A percentile compares a stretch with the other conserved stretches of the same genome.
phyloP scores from a whole-genome alignment of 2,113 vertebrate species.

The Cavia aperea region DNA sequence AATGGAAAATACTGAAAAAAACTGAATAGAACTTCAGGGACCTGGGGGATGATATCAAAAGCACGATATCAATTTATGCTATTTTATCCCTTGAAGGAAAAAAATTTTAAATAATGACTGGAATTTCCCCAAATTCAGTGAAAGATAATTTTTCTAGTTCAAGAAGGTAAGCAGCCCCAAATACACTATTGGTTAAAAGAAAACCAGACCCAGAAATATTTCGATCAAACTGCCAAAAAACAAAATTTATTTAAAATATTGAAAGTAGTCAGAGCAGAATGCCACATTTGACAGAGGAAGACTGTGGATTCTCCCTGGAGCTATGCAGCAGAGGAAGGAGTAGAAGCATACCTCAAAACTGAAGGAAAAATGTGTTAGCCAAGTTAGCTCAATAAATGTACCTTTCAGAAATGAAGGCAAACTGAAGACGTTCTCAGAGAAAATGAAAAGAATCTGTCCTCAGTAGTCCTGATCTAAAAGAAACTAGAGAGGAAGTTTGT shows the following conservation, averaged over 20 bases:
- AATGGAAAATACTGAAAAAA: not conserved
- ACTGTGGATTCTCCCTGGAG: not conserved
- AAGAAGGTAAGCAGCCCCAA: not conserved
- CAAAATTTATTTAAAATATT: not conserved
- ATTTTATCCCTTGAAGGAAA: not conserved
- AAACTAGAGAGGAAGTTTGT: not conserved
- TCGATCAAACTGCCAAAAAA: not conserved
- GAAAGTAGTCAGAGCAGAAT: not conserved
- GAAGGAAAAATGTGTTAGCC: not conserved
- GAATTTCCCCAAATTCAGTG: not conserved
- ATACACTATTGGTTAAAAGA: not conserved
- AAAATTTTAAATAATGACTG: not conserved
- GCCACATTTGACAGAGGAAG: not conserved
- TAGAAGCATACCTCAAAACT: not conserved
- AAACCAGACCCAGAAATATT: not conserved
- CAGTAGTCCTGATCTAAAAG: not conserved
- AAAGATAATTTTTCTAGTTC: not conserved
- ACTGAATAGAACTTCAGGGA: not conserved
- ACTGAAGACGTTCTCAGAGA: not conserved
- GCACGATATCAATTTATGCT: not conserved
- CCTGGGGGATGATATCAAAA: not conserved
- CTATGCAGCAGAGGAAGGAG: not conserved
- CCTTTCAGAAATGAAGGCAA: not conserved
- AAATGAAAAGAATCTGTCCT: not conserved
- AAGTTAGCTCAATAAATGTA: not conserved